Evolutionary conservation across 2,888 invertebrate species (phyloP).

Genomic region (Pollenia amentaria): DNA sequence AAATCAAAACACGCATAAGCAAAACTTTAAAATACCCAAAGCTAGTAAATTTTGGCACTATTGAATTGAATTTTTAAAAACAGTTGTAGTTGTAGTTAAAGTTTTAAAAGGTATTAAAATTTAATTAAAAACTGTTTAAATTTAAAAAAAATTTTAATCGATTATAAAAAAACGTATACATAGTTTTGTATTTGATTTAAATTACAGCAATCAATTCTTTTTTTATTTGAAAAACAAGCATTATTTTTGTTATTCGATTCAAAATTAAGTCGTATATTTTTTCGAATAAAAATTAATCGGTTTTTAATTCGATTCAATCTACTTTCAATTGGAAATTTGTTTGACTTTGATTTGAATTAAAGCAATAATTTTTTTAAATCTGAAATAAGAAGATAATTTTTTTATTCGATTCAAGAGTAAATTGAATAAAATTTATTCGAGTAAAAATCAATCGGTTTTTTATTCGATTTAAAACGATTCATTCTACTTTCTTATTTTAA

Average conservation of each 20-base stretch:
- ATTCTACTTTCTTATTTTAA: too few relatives aligned
- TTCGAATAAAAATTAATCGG: neutral
- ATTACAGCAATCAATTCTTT: neutral
- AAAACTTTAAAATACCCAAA: constrained; percentile 8
- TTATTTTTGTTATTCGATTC: neutral
- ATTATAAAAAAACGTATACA: too few relatives aligned
- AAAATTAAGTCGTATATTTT: neutral
- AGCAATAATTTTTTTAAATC: too few relatives aligned
- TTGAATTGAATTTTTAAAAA: neutral
- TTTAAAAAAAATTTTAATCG: too few relatives aligned
- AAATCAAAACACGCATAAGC: constrained; percentile 52
- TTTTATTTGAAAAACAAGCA: neutral
- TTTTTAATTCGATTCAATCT: too few relatives aligned
- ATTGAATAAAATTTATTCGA: neutral
- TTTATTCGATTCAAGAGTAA: too few relatives aligned
- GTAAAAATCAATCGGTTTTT: neutral
- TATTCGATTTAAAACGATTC: neutral
- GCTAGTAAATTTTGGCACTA: neutral
- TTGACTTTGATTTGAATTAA: too few relatives aligned
- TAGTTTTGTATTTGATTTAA: too few relatives aligned
- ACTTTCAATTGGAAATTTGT: too few relatives aligned
- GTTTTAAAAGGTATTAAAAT: neutral
- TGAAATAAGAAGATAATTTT: too few relatives aligned
- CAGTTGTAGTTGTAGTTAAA: neutral
- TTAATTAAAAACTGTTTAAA: too few relatives aligned